These are phyloP conservation scores for Anas acuta DNA, from an alignment of 2,797 vertebrate genomes.

Conservation along the genomic window DNA sequence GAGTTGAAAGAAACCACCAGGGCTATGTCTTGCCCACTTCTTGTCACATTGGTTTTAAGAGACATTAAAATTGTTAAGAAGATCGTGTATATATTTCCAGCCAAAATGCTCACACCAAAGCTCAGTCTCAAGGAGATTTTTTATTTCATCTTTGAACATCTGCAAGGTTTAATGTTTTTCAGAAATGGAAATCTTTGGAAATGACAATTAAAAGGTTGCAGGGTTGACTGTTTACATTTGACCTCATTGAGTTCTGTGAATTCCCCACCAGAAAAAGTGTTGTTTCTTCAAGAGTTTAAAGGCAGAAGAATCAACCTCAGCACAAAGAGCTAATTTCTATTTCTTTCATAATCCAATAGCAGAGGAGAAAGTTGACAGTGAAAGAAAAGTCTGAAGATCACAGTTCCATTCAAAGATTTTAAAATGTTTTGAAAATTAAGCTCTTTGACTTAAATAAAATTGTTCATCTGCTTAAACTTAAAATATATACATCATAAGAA, in stretches of 20 bases:
- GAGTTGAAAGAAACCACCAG: not conserved
- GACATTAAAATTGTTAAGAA: not conserved
- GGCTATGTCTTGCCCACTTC: not conserved
- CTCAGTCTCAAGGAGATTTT: not conserved
- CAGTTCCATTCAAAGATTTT: not conserved
- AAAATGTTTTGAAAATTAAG: not conserved
- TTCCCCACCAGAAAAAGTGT: not conserved
- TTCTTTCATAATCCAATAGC: not conserved
- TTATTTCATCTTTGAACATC: not conserved
- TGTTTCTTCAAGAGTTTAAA: not conserved
- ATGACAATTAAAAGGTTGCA: not conserved
- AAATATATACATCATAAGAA: not conserved
- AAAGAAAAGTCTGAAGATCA: not conserved
- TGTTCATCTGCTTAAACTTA: not conserved
- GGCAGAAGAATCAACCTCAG: not conserved
- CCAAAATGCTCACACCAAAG: not conserved
- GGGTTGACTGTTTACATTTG: not conserved
- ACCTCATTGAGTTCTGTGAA: not conserved
- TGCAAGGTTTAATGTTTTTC: not conserved
- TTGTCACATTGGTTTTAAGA: not conserved
- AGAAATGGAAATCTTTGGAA: constrained; percentile 1
- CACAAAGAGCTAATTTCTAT: not conserved
- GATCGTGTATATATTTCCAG: not conserved
- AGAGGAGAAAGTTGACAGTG: not conserved
- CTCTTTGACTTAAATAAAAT: not conserved